Percentiles rank a stretch among this genome's conserved stretches.
phyloP scores from a whole-genome alignment of 1,140 invertebrate species.

The Pinna nobilis region DNA sequence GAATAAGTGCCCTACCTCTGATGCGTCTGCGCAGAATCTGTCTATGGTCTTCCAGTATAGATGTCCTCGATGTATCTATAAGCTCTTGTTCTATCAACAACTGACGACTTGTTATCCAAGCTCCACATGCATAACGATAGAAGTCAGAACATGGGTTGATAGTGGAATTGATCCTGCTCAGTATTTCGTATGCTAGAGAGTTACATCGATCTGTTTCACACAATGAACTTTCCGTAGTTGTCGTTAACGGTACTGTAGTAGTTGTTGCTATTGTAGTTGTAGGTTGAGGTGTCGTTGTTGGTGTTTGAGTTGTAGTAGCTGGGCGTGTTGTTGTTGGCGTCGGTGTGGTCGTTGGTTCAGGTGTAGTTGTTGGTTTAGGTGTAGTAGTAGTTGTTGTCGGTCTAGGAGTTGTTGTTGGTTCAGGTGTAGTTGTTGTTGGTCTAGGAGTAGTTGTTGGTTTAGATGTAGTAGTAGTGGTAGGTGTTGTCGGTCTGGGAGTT shows the following conservation, averaged over 20 bases:
- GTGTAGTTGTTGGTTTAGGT: neutral
- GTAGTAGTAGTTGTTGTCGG: neutral
- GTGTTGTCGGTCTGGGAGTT: slow-evolving; percentile 2
- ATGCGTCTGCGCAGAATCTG: neutral
- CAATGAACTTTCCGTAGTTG: neutral
- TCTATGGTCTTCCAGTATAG: neutral
- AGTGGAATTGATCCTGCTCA: slow-evolving; percentile 18
- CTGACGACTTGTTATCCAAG: slow-evolving; percentile 11
- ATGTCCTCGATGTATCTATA: neutral
- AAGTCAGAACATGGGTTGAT: slow-evolving; percentile 19
- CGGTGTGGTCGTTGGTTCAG: neutral
- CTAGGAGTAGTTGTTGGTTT: neutral
- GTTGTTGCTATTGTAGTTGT: slow-evolving; percentile 6
- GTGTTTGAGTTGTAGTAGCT: neutral
- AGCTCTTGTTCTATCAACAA: neutral
- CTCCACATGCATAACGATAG: slow-evolving; percentile 23
- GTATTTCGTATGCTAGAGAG: slow-evolving; percentile 24
- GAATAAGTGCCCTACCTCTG: too few species aligned
- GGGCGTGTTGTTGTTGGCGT: neutral
- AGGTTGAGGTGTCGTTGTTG: slow-evolving; percentile 8
- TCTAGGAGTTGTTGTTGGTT: neutral
- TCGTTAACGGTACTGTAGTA: neutral
- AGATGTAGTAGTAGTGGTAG: neutral
- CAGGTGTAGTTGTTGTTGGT: neutral
- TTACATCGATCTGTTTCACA: slow-evolving; percentile 8